phyloP scores from a whole-genome alignment of 2,113 vertebrate genomes.

The Laterallus jamaicensis region DNA sequence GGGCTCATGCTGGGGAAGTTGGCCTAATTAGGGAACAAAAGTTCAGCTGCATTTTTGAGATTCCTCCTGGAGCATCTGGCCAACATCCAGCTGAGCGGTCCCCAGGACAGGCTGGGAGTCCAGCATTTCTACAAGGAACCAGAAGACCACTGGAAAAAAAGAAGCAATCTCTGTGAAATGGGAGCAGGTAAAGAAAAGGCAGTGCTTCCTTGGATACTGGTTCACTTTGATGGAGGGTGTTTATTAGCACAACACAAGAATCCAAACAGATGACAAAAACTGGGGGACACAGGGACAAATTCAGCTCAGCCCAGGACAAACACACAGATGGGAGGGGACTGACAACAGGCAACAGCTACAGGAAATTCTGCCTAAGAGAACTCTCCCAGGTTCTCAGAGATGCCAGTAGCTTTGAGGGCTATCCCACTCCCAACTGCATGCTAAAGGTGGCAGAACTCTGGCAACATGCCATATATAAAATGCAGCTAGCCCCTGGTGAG shows the following conservation, averaged over 20 bases:
- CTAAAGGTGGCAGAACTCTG: neutral
- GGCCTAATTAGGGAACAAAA: slow-evolving; percentile 96
- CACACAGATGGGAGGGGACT: neutral
- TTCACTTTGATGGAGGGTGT: neutral
- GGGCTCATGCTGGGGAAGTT: slow-evolving; percentile 78
- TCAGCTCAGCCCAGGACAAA: neutral
- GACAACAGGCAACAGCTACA: neutral
- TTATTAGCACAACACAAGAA: neutral
- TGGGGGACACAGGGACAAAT: neutral
- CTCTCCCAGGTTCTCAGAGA: neutral
- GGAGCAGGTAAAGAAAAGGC: neutral
- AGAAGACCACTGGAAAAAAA: slow-evolving; percentile 3
- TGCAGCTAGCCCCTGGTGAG: neutral
- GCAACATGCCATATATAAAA: neutral
- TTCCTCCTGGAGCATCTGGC: slow-evolving; percentile 80
- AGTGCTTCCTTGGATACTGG: neutral
- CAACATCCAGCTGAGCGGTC: slow-evolving; percentile 75
- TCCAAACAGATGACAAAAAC: neutral
- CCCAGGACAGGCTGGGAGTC: slow-evolving; percentile 68
- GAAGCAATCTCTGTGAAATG: neutral
- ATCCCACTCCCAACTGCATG: neutral
- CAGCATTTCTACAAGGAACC: slow-evolving; percentile 48
- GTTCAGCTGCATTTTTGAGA: slow-evolving; percentile 86
- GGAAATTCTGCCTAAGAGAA: neutral
- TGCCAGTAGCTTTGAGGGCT: neutral